Percentiles rank a stretch among this genome's conserved stretches.
Conservation (phyloP, 2,888 invertebrate genomes). For the Tenodera sinensis region DNA sequence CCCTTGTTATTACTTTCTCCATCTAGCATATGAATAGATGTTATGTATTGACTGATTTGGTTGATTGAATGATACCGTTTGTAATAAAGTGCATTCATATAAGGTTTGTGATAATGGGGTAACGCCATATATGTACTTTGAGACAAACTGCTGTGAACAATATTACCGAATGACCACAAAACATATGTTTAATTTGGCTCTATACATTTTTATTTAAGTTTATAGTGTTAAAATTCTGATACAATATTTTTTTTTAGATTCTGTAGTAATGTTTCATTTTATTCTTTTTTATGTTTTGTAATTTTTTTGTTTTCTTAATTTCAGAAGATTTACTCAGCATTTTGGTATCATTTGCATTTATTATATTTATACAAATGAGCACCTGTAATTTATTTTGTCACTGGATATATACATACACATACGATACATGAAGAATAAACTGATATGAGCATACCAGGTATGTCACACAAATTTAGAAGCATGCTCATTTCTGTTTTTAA, state of each 20-base stretch:
- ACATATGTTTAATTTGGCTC: too few species aligned
- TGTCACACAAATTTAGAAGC: not conserved
- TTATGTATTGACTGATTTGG: too few species aligned
- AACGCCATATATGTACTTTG: too few species aligned
- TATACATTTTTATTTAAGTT: not conserved
- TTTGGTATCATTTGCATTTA: not conserved
- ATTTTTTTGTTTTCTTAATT: not conserved
- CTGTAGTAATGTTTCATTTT: not conserved
- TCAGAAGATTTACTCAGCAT: not conserved
- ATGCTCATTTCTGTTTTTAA: not conserved
- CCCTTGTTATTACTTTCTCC: too few species aligned
- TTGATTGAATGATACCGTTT: too few species aligned
- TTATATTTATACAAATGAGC: not conserved
- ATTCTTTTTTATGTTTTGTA: not conserved
- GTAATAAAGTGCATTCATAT: too few species aligned
- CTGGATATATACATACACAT: not conserved
- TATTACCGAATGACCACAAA: too few species aligned
- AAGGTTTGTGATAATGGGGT: too few species aligned
- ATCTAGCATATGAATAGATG: too few species aligned
- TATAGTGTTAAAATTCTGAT: not conserved
- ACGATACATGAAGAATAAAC: not conserved
- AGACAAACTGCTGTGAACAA: too few species aligned
- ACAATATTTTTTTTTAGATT: not conserved
- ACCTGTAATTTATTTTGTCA: not conserved
- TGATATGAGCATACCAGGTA: not conserved